A percentile compares a stretch with the other conserved stretches of the same genome.
phyloP scores from a whole-genome alignment of 1,140 invertebrate genomes.

The Zaprionus davidi region DNA sequence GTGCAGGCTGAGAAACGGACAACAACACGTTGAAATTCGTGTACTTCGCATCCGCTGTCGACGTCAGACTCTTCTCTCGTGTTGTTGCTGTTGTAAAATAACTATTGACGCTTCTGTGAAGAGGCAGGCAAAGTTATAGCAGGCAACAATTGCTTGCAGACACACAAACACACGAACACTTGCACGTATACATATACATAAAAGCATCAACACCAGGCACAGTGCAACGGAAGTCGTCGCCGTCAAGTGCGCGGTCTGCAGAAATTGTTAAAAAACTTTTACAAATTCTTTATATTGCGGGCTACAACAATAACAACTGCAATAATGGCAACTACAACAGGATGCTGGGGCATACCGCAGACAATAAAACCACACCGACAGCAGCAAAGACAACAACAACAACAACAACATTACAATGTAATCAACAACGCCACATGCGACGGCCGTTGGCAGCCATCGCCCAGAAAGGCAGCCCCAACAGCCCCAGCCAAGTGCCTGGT shows the following conservation, averaged over 20 bases:
- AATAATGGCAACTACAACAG: slow-evolving; percentile 69
- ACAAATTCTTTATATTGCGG: slow-evolving; percentile 70
- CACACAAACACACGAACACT: slow-evolving; percentile 4
- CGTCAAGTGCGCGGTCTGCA: slow-evolving; percentile 71
- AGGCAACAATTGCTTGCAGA: slow-evolving; percentile 24
- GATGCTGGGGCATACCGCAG: slow-evolving; percentile 61
- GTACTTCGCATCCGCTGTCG: slow-evolving; percentile 65
- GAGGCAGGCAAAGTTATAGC: slow-evolving; percentile 63
- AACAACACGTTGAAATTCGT: slow-evolving; percentile 62
- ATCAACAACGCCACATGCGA: slow-evolving; percentile 76
- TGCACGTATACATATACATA: slow-evolving; percentile 55
- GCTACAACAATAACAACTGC: slow-evolving; percentile 73
- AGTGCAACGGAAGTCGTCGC: slow-evolving; percentile 75
- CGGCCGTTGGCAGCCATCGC: slow-evolving; percentile 48
- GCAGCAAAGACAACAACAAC: slow-evolving; percentile 41
- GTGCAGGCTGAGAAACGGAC: slow-evolving; percentile 46
- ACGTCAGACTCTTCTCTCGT: slow-evolving; percentile 29
- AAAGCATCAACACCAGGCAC: slow-evolving; percentile 78
- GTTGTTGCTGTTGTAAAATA: slow-evolving; percentile 57
- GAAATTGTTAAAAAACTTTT: slow-evolving; percentile 76
- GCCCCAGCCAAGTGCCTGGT: slow-evolving; percentile 55
- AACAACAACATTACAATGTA: slow-evolving; percentile 69
- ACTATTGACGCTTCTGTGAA: slow-evolving; percentile 75
- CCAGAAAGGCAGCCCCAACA: slow-evolving; percentile 5
- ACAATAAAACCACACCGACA: slow-evolving; percentile 64